Evolutionary conservation across 2,888 invertebrate species (phyloP), one percentile per base, ranked within the genome.

Genomic region (Plemyria rubiginata): DNA sequence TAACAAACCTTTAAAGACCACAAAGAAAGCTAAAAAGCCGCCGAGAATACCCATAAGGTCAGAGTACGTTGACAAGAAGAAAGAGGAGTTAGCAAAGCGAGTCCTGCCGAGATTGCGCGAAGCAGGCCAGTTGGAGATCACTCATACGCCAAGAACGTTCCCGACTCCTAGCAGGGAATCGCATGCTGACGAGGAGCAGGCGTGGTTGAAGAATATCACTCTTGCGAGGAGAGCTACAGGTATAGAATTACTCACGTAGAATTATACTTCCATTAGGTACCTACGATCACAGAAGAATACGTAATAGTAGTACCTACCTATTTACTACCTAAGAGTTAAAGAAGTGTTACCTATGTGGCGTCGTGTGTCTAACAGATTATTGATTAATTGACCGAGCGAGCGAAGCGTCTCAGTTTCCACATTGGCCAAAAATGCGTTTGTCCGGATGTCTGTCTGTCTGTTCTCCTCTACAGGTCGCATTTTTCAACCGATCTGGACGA

Each of bases 81-180:
- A 81, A 68, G 70, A 84, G 63, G 87, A 86, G 71, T 74, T 77
- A 15, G 79, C 85, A 1, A 85, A 84, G 43, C 86, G 90, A 60
- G 84, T 91, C 15, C 70, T 94, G 55, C 95, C 95, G 4, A 86
- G 88, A 62, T 90, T 95, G 11, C 93, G 97, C 71, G 86, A 93
- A 72, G 80, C 85, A 28, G 93, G 93, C 7, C 92, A 90, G 43
- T 93, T 97, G 55, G 91, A 94, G 68, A 94, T 97, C 9, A 93
- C 88, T 36, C 97, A 97, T 78, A 96, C 97, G 0, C 94, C 95
- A 9, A 92, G 98, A 59, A 94, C 94, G 22, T 97, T 98, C 80
- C 96, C 97, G 0, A 97, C 98, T 0, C 97, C 98, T 0, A 95
- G 95, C 55, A 90, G 97, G 65, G 97, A 97, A 82, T 96, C 96